A percentile compares a stretch with the other conserved stretches of the same genome.
Conservation (phyloP, 1,140 invertebrate species). For the Diachasma alloeum region DNA sequence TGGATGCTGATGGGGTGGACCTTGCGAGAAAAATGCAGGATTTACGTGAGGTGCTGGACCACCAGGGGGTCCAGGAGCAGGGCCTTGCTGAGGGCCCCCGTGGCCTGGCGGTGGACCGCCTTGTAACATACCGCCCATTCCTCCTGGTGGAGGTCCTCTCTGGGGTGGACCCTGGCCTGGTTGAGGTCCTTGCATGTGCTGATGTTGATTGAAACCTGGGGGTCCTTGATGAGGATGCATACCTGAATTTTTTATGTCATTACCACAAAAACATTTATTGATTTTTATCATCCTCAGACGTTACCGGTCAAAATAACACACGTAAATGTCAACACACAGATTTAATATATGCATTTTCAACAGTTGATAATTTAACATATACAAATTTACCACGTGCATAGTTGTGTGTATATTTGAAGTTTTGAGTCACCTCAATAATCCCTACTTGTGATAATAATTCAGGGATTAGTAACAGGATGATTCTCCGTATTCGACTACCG, state of each 20-base stretch:
- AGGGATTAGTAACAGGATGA: too few species aligned
- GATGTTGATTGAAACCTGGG: slow-evolving; percentile 69
- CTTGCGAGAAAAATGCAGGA: slow-evolving; percentile 92
- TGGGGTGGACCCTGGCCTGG: slow-evolving; percentile 68
- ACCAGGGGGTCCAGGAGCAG: slow-evolving; percentile 69
- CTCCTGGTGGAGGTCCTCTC: slow-evolving; percentile 74
- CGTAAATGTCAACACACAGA: too few species aligned
- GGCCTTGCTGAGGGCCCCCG: slow-evolving; percentile 69
- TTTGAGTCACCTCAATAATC: too few species aligned
- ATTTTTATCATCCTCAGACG: background rate
- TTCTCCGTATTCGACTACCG: too few species aligned
- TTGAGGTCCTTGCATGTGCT: slow-evolving; percentile 76
- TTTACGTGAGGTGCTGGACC: slow-evolving; percentile 94
- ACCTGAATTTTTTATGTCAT: slow-evolving; percentile 40
- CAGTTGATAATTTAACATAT: too few species aligned
- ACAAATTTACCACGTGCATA: too few species aligned
- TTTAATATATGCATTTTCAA: too few species aligned
- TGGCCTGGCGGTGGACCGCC: slow-evolving; percentile 71
- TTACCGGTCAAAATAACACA: too few species aligned
- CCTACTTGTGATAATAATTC: too few species aligned
- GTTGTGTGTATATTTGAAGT: too few species aligned
- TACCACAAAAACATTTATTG: background rate
- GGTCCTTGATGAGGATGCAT: slow-evolving; percentile 65
- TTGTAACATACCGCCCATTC: slow-evolving; percentile 65
- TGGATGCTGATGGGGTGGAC: slow-evolving; percentile 70